These are phyloP conservation scores for Phrynocephalus guinanensis DNA, from an alignment of 2,797 vertebrate species.

Conservation along the genomic window DNA sequence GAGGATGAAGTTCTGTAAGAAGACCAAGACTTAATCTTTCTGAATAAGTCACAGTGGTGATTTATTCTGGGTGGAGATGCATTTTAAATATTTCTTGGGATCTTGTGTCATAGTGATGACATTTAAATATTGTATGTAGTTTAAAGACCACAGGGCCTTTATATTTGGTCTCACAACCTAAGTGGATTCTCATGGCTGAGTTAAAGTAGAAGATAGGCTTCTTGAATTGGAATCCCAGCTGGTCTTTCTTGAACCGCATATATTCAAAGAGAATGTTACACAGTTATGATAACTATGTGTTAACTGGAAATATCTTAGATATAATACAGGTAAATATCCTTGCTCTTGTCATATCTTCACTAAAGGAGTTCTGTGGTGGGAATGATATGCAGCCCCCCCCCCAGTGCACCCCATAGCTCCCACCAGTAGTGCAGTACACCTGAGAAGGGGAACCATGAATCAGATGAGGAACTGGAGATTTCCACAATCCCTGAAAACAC, in stretches of 20 bases:
- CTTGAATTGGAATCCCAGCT: neutral
- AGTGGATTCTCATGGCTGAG: neutral
- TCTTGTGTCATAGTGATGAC: neutral
- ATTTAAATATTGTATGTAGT: neutral
- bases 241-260: neutral
- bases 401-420: no score
- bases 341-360: no score
- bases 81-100: neutral
- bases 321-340: no score
- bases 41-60: neutral
- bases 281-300: neutral
- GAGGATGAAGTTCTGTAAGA: neutral
- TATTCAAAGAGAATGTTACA: neutral
- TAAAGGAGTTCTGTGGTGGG: no score
- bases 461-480: no score
- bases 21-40: neutral
- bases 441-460: no score
- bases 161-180: neutral
- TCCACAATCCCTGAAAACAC: no score
- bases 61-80: neutral
- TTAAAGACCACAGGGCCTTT: neutral
- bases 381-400: no score
- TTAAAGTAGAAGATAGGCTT: neutral
- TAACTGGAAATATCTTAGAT: neutral
- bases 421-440: no score